These are phyloP conservation scores for Acropora yongei DNA, from an alignment of 64 coral and sea anemone genomes.

Conservation along the genomic window DNA sequence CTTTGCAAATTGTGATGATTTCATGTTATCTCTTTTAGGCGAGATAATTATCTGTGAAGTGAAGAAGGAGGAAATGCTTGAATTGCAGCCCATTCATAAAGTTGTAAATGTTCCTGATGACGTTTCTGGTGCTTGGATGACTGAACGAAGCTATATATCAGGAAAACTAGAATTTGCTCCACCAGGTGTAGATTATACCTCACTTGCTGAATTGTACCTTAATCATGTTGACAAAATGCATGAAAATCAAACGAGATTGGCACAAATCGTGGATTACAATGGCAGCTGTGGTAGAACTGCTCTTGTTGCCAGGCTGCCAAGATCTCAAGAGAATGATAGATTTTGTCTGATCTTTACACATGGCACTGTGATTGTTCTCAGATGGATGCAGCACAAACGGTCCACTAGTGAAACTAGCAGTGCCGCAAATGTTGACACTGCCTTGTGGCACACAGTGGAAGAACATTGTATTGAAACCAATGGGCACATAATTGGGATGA, in stretches of 20 bases:
- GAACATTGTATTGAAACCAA: conserved; percentile 83
- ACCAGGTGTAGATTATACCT: conserved; percentile 49
- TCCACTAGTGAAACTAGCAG: background rate
- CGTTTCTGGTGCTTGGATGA: conserved; percentile 90
- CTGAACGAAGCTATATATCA: conserved; percentile 65
- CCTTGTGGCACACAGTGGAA: conserved; percentile 20
- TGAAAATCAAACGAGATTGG: conserved; percentile 27
- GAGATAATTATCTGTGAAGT: conserved; percentile 79
- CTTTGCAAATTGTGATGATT: no score
- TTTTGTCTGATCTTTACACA: conserved; percentile 84
- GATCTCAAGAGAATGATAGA: background rate
- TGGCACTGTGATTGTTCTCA: conserved; percentile 73
- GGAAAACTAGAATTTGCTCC: conserved; percentile 82
- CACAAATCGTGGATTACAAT: conserved; percentile 78
- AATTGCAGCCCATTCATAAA: conserved; percentile 20
- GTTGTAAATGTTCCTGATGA: conserved; percentile 84
- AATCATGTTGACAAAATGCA: conserved; percentile 41
- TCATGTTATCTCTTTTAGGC: conserved; percentile 39
- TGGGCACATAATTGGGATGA: conserved; percentile 82
- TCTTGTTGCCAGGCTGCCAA: conserved; percentile 58
- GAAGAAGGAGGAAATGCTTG: background rate
- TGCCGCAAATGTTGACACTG: background rate
- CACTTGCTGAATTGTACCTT: conserved; percentile 81
- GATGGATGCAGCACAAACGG: background rate
- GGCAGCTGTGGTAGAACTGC: conserved; percentile 79